phyloP scores from a whole-genome alignment of 2,888 invertebrate species.

The Ischnura elegans region DNA sequence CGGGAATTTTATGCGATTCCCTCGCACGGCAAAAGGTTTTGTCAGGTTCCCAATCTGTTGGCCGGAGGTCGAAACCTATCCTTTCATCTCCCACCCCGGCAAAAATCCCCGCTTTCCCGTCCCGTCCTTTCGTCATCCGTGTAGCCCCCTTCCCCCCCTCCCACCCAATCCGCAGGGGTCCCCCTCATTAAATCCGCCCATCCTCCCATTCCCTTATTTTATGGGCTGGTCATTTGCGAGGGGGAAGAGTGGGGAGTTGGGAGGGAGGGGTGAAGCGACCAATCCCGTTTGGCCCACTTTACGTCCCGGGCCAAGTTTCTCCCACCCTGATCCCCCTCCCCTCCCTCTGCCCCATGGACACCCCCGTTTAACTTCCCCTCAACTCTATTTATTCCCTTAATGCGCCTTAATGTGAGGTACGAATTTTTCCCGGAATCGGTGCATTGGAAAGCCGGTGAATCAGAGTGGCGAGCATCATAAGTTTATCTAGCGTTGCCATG shows the following conservation, averaged over 20 bases:
- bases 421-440: neutral
- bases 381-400: neutral
- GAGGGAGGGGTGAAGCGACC: neutral
- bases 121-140: slow-evolving; percentile 19
- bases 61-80: slow-evolving; percentile 21
- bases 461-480: too few relatives aligned
- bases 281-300: slow-evolving; percentile 8
- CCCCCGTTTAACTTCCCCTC: neutral
- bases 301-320: slow-evolving; percentile 7
- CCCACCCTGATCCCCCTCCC: neutral
- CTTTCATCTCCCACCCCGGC: slow-evolving; percentile 2
- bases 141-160: too few relatives aligned
- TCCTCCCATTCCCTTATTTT: neutral
- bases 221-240: slow-evolving; percentile 37
- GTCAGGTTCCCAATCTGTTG: slow-evolving; percentile 12
- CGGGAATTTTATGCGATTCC: slow-evolving; percentile 38
- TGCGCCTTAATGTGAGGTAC: neutral
- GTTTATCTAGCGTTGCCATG: too few relatives aligned
- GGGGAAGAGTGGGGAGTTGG: neutral
- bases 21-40: neutral
- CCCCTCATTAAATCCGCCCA: slow-evolving; percentile 29
- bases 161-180: neutral
- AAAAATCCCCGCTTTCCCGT: neutral
- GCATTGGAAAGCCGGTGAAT: neutral
- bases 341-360: neutral